Conservation (phyloP, 2,113 vertebrate genomes). For the Python bivittatus region DNA sequence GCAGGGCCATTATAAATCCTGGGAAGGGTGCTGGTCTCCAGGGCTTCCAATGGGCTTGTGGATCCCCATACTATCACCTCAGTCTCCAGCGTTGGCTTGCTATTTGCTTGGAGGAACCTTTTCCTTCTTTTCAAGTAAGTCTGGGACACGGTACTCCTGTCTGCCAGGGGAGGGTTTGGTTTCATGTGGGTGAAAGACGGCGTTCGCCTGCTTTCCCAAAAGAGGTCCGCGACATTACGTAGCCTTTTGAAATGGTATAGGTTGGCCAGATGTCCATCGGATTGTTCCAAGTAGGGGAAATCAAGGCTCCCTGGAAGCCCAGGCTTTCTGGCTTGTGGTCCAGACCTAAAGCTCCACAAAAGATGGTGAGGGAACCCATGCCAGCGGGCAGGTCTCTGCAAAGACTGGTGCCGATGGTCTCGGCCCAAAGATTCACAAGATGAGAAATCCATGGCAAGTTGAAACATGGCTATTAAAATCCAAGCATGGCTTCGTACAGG, state of each 20-base stretch:
- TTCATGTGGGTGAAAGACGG: constrained; percentile 35
- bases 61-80: constrained; percentile 81
- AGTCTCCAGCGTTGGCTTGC: constrained; percentile 63
- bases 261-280: constrained; percentile 30
- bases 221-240: constrained; percentile 50
- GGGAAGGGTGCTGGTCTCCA: constrained; percentile 69
- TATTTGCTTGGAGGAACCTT: constrained; percentile 59
- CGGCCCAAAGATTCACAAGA: constrained; percentile 69
- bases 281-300: constrained; percentile 34
- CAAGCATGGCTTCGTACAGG: constrained; percentile 78
- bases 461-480: constrained; percentile 82
- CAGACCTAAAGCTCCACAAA: constrained; percentile 62
- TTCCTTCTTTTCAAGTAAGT: constrained; percentile 52
- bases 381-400: constrained; percentile 56
- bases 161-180: constrained; percentile 26
- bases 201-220: constrained; percentile 41
- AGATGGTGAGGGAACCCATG: constrained; percentile 59
- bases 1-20: constrained; percentile 47
- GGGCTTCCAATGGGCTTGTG: constrained; percentile 73
- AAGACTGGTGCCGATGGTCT: constrained; percentile 52
- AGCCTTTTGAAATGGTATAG: constrained; percentile 51
- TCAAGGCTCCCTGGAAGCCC: constrained; percentile 60
- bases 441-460: constrained; percentile 76
- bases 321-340: constrained; percentile 52
- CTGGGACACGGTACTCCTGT: constrained; percentile 38